A percentile compares a stretch with the other conserved stretches of the same genome.
phyloP scores from a whole-genome alignment of 2,113 vertebrate species.

The Urocynchramus pylzowi region DNA sequence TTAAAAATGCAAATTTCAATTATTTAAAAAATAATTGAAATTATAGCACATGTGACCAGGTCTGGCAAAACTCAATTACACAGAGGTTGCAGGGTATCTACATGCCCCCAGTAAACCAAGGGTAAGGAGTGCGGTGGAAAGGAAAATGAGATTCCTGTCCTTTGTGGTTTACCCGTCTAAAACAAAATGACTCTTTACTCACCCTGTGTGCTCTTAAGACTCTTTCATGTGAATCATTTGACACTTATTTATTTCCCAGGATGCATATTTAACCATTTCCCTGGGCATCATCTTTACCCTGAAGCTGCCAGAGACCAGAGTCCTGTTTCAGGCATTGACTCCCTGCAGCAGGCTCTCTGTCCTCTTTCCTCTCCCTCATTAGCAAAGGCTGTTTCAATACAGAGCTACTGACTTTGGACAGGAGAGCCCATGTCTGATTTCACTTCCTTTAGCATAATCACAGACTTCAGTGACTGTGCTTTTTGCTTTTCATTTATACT shows the following conservation, averaged over 20 bases:
- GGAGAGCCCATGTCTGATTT: not conserved
- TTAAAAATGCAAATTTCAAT: not conserved
- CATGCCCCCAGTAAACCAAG: not conserved
- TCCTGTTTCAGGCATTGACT: not conserved
- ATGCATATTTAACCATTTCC: not conserved
- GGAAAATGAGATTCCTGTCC: not conserved
- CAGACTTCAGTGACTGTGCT: not conserved
- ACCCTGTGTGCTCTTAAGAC: not conserved
- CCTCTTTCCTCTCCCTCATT: not conserved
- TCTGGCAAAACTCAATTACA: not conserved
- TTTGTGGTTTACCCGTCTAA: not conserved
- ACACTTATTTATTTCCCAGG: not conserved
- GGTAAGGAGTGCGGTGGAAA: not conserved
- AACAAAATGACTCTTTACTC: not conserved
- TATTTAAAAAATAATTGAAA: not conserved
- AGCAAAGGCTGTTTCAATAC: not conserved
- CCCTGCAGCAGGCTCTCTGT: not conserved
- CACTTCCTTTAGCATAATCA: not conserved
- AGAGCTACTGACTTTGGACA: not conserved
- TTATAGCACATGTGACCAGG: not conserved
- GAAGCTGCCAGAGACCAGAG: not conserved
- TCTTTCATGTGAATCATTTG: not conserved
- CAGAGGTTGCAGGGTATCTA: not conserved
- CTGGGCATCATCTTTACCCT: not conserved
- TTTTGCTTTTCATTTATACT: not conserved